phyloP scores from a whole-genome alignment of 2,113 vertebrate species.

The Sula dactylatra region DNA sequence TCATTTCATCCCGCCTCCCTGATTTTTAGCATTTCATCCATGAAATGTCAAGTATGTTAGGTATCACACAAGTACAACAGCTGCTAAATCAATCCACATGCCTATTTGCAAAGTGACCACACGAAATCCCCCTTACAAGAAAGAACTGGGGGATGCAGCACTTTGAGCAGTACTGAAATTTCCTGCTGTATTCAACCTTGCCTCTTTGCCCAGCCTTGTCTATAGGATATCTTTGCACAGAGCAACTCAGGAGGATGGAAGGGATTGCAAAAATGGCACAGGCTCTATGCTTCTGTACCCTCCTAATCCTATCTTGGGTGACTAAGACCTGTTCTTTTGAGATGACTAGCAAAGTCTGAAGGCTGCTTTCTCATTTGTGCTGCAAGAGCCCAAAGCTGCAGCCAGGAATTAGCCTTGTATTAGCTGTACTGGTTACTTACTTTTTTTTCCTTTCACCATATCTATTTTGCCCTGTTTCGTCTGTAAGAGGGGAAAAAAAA shows the following conservation, averaged over 20 bases:
- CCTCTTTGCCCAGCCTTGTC: neutral
- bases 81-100: neutral
- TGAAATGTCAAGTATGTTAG: neutral
- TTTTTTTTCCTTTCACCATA: neutral
- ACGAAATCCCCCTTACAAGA: neutral
- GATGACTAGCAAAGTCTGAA: constrained; percentile 30
- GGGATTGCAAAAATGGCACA: neutral
- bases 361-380: neutral
- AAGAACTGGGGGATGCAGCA: fast-evolving
- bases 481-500: neutral
- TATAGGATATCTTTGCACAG: neutral
- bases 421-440: neutral
- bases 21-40: neutral
- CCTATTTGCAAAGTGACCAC: neutral
- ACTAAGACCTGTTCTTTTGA: neutral
- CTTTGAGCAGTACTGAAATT: neutral
- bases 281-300: neutral
- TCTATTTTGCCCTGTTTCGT: neutral
- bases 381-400: neutral
- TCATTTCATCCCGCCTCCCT: neutral
- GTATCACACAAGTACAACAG: neutral
- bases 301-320: neutral
- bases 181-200: neutral
- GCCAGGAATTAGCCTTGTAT: constrained; percentile 6
- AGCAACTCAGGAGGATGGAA: neutral